Base-by-base conservation (phyloP, 2,797 vertebrate species). In the Rallus crepitans region DNA sequence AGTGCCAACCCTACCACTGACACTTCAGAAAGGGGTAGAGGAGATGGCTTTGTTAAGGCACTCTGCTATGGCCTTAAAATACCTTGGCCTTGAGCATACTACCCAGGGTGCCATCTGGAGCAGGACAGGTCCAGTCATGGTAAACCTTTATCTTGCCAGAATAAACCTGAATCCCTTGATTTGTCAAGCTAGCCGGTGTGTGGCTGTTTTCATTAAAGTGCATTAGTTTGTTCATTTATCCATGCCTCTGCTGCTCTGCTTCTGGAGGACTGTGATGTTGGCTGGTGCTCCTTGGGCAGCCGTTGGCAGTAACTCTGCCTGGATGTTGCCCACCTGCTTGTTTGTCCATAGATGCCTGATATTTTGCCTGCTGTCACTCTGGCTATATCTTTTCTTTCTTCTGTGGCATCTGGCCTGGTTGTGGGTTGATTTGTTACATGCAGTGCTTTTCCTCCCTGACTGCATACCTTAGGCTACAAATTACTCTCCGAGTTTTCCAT, bases 391-490 rank as follows among this genome's bases (percentile, higher is more conserved):
- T 37, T 73, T 66, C 42, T 77, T 28, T 37, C 69, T 40, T 78
- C 78, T 84, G 53, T 14, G 12, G 81, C 93, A 94, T 81, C 90
- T 95, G 96, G 83, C 83, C 66, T 87, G 37, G 24, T 77, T 89
- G 81, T 0, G 7, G 48, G 57, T 71, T 96, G 86, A 89, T 94
- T 89, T 92, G 83, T 75, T 94, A 40, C 68, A 73, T 37, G 68
- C 52, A 72, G 66, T 42, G 66, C 24, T 79, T 94, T 93, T 81
- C 31, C 27, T 91, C 55, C 35, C 70, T 82, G 64, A 42, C 64
- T 89, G 37, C 39, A 61, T 70, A 80, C 57, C 75, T 95, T 70
- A 68, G 73, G 66, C 77, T 95, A 63, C 33, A 78, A 89, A 63
- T 89, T 71, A 40, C 35, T 8, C 19, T 91, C 55, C 39, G 84